phyloP scores from a whole-genome alignment of 2,113 vertebrate species.

The Dissostichus mawsoni region DNA sequence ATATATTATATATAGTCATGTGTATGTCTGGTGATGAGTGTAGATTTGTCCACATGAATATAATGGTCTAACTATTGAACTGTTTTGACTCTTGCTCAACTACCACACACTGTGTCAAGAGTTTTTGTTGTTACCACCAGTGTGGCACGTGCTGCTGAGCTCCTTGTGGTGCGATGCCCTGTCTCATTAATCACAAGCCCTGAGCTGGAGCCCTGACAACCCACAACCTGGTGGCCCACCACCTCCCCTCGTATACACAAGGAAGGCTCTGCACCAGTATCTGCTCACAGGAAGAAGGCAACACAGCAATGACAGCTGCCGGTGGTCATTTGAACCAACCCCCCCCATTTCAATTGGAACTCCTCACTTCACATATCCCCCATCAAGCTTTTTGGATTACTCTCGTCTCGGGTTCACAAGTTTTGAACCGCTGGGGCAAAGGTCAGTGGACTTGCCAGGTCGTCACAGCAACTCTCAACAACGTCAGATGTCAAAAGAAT shows the following conservation, averaged over 20 bases:
- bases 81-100: slow-evolving; percentile 38
- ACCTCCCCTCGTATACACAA: slow-evolving; percentile 53
- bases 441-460: slow-evolving; percentile 79
- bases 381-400: slow-evolving; percentile 46
- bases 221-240: slow-evolving; percentile 75
- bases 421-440: slow-evolving; percentile 82
- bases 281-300: slow-evolving; percentile 54
- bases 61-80: not conserved
- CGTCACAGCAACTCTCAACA: slow-evolving; percentile 77
- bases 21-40: not conserved
- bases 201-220: slow-evolving; percentile 73
- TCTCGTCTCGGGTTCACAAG: slow-evolving; percentile 66
- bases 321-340: slow-evolving; percentile 57
- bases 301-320: slow-evolving; percentile 71
- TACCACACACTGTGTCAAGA: slow-evolving; percentile 21
- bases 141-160: slow-evolving; percentile 60
- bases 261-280: slow-evolving; percentile 60
- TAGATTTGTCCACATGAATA: slow-evolving; percentile 8
- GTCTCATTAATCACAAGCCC: slow-evolving; percentile 82
- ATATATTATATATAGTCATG: slow-evolving; percentile 13
- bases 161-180: slow-evolving; percentile 63
- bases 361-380: slow-evolving; percentile 37
- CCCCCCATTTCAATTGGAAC: slow-evolving; percentile 32
- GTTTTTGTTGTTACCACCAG: slow-evolving; percentile 61
- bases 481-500: slow-evolving; percentile 76